phyloP scores from a whole-genome alignment of 2,113 vertebrate genomes.

The Paedocypris sp. region DNA sequence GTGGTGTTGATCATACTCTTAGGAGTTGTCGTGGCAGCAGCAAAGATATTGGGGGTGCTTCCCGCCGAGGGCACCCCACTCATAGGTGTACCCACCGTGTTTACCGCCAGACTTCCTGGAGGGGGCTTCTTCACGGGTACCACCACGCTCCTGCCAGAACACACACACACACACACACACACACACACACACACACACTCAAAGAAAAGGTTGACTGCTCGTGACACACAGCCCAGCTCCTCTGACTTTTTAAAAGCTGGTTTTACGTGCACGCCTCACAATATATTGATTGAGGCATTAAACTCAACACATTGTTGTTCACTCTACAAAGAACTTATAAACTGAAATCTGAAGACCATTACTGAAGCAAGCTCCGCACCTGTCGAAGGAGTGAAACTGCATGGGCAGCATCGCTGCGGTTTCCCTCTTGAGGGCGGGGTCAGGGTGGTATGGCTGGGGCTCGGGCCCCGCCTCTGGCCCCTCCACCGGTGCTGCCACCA shows the following conservation, averaged over 20 bases:
- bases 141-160: constrained; percentile 76
- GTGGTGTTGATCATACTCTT: constrained; percentile 99
- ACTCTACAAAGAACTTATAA: too few relatives aligned
- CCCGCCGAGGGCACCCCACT: constrained; percentile 69
- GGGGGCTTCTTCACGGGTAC: constrained; percentile 95
- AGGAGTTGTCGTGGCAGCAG: constrained; percentile 85
- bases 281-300: too few relatives aligned
- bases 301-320: too few relatives aligned
- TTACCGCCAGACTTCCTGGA: constrained; percentile 86
- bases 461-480: constrained; percentile 83
- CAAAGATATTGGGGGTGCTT: constrained; percentile 92
- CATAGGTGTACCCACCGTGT: constrained; percentile 81
- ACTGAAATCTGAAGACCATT: too few relatives aligned
- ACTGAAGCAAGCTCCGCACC: constrained; percentile 54
- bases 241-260: too few relatives aligned
- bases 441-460: constrained; percentile 85
- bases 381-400: constrained; percentile 99
- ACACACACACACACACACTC: background rate
- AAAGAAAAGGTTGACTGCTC: background rate
- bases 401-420: constrained; percentile 88
- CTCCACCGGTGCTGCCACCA: constrained; percentile 90
- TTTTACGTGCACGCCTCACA: too few relatives aligned
- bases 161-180: constrained; percentile 1
- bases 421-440: constrained; percentile 84
- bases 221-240: too few relatives aligned